Conservation (phyloP, 1,140 invertebrate species). For the Lycorma delicatula region DNA sequence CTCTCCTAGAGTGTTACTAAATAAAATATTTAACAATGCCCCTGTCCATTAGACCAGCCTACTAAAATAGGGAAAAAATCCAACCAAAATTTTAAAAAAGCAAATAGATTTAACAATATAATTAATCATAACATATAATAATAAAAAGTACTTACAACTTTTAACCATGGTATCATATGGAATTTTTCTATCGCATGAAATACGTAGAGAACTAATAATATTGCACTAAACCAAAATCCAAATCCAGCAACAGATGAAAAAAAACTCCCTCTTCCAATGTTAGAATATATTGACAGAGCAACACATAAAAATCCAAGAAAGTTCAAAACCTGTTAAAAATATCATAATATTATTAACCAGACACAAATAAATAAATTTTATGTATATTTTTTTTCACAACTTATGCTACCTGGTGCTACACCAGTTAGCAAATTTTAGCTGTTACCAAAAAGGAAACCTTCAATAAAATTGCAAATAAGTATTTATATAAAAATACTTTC, state of each 20-base stretch:
- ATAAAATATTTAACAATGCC: too few species aligned
- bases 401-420: too few species aligned
- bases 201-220: conserved; percentile 69
- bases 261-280: conserved; percentile 49
- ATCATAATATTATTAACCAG: not conserved
- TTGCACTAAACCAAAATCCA: conserved; percentile 76
- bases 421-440: too few species aligned
- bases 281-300: conserved; percentile 46
- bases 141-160: conserved; percentile 55
- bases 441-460: too few species aligned
- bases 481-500: too few species aligned
- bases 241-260: conserved; percentile 76
- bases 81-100: too few species aligned
- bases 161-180: conserved; percentile 77
- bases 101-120: not conserved
- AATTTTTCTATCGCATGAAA: conserved; percentile 81
- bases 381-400: conserved; percentile 1
- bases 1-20: too few species aligned
- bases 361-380: not conserved
- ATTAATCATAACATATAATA: not conserved
- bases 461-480: too few species aligned
- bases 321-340: conserved; percentile 55
- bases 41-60: too few species aligned
- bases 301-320: conserved; percentile 78
- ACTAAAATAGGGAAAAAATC: too few species aligned